Evolutionary conservation across 2,797 vertebrate species (phyloP).

Genomic region (Mus minutoides): DNA sequence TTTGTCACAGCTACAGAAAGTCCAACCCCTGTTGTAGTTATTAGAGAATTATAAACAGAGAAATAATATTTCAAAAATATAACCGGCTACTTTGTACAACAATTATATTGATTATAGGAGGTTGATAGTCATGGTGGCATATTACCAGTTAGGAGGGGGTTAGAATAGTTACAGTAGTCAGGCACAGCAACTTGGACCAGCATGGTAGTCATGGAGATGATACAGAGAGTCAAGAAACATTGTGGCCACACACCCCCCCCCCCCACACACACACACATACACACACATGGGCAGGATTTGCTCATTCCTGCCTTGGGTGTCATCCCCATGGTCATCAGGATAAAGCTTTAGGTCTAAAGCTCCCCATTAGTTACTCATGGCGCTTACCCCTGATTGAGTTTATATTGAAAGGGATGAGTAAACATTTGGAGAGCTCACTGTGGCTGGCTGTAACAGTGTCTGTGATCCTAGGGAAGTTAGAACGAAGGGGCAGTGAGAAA

Average conservation of each 20-base stretch:
- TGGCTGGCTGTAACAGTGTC: background rate
- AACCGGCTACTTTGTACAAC: background rate
- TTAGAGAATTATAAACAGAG: constrained; percentile 15
- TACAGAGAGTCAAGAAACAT: background rate
- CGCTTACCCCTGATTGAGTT: background rate
- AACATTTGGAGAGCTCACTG: background rate
- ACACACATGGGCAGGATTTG: background rate
- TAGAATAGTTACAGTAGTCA: background rate
- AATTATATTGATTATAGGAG: background rate
- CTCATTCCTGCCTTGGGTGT: background rate
- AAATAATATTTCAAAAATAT: background rate
- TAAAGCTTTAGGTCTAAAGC: background rate
- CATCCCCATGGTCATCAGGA: background rate
- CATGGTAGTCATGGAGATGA: background rate
- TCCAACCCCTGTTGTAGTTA: background rate
- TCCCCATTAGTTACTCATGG: background rate
- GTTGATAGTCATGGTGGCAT: background rate
- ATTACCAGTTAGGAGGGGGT: background rate
- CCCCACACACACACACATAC: too few relatives aligned
- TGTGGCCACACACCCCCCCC: too few relatives aligned
- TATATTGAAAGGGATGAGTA: background rate
- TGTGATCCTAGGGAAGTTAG: background rate
- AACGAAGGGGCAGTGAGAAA: background rate
- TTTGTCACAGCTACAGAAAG: background rate
- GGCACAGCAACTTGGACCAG: background rate